These are phyloP conservation scores for Nomada fucata DNA, from an alignment of 2,888 invertebrate species.

Conservation along the genomic window DNA sequence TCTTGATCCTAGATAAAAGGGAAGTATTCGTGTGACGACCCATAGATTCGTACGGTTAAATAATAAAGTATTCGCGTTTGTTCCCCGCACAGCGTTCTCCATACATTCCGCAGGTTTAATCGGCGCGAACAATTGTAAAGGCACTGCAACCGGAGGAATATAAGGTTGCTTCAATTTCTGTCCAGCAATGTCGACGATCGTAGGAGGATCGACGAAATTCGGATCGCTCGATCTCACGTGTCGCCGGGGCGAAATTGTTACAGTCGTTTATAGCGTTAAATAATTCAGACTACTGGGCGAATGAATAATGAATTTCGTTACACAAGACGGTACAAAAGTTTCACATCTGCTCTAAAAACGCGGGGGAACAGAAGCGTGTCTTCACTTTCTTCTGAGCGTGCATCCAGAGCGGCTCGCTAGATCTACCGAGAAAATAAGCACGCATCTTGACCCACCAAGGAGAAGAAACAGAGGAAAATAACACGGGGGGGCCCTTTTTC, in stretches of 20 bases:
- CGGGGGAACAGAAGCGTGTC: constrained; percentile 20
- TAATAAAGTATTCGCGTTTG: neutral
- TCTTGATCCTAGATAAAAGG: neutral
- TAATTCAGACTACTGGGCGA: constrained; percentile 8
- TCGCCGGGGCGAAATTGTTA: too few species aligned
- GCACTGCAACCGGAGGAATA: neutral
- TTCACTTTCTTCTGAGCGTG: constrained; percentile 20
- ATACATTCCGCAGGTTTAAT: neutral
- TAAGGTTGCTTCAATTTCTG: too few species aligned
- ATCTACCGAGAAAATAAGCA: neutral
- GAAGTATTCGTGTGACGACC: neutral
- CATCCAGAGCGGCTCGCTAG: neutral
- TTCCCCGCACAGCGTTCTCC: neutral
- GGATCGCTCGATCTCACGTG: too few species aligned
- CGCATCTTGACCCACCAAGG: neutral
- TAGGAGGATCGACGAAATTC: too few species aligned
- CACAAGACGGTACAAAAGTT: neutral
- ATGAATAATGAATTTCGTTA: constrained; percentile 18
- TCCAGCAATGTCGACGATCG: too few species aligned
- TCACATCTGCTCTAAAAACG: constrained; percentile 19
- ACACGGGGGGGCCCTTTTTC: constrained; percentile 12
- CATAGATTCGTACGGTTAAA: constrained; percentile 1
- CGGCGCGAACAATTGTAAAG: neutral
- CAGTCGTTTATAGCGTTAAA: too few species aligned
- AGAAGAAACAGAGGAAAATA: neutral